Conservation (phyloP, 2,888 invertebrate genomes). For the Polydrusus tereticollis region DNA sequence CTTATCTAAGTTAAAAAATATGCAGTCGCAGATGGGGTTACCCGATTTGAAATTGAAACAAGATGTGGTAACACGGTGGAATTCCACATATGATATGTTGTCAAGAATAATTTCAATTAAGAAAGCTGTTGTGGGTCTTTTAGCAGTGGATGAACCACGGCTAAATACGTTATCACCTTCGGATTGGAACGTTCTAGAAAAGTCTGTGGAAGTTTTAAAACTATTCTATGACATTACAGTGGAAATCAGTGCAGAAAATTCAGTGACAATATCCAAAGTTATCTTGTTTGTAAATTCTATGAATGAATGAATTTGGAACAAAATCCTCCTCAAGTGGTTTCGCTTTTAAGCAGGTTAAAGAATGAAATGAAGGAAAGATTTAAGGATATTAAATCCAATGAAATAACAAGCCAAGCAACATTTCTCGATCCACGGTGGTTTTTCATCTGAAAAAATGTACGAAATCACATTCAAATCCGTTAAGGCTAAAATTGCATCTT, state of each 20-base stretch:
- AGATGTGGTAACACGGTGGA: constrained; percentile 13
- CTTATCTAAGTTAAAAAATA: neutral
- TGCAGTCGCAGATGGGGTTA: constrained; percentile 15
- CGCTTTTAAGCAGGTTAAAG: constrained; percentile 18
- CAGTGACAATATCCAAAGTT: constrained; percentile 1
- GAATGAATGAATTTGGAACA: neutral
- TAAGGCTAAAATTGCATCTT: constrained; percentile 28
- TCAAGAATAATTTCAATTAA: neutral
- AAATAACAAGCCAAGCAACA: constrained; percentile 32
- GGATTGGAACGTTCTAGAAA: constrained; percentile 16
- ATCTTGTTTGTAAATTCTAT: neutral
- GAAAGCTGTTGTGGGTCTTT: neutral
- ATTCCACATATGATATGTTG: constrained; percentile 1
- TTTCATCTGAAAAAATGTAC: constrained; percentile 15
- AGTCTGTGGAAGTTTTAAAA: neutral
- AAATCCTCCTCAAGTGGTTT: constrained; percentile 27
- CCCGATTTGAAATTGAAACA: neutral
- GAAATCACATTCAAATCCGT: constrained; percentile 32
- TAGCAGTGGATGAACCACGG: neutral
- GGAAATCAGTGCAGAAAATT: constrained; percentile 1
- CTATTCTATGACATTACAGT: constrained; percentile 4
- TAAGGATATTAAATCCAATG: constrained; percentile 17
- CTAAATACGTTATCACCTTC: constrained; percentile 7
- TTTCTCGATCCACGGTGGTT: constrained; percentile 41
- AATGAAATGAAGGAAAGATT: constrained; percentile 28